Evolutionary conservation across 2,113 vertebrate species (phyloP).

Genomic region (Microcebus jonahi): DNA sequence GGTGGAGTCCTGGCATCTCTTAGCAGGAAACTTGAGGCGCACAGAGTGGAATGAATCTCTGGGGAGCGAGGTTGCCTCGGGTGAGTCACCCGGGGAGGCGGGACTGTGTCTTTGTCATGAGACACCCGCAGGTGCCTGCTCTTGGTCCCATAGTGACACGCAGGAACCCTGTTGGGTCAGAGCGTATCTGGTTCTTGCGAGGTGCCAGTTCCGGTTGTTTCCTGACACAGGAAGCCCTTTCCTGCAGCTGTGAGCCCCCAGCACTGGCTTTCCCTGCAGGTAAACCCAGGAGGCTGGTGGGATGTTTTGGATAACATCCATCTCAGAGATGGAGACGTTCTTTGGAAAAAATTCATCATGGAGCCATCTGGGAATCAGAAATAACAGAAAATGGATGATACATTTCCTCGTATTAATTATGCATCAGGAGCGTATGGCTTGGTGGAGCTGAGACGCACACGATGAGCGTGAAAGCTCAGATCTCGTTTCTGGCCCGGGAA

Average conservation of each 20-base stretch:
- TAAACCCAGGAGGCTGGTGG: neutral
- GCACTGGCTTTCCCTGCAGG: neutral
- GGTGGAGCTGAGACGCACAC: too few species aligned
- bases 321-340: neutral
- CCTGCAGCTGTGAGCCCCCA: rapidly evolving
- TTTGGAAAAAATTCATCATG: constrained; percentile 37
- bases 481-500: neutral
- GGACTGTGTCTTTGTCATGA: neutral
- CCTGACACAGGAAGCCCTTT: rapidly evolving
- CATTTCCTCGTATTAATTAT: constrained; percentile 57
- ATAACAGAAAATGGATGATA: neutral
- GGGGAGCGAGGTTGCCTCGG: rapidly evolving
- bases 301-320: neutral
- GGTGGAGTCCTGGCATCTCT: neutral
- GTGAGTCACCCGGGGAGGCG: rapidly evolving
- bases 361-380: constrained; percentile 56
- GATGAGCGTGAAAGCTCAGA: neutral
- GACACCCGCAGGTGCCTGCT: rapidly evolving
- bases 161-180: rapidly evolving
- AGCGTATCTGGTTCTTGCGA: rapidly evolving
- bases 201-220: rapidly evolving
- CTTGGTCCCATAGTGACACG: neutral
- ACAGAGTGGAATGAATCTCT: rapidly evolving
- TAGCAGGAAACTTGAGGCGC: rapidly evolving
- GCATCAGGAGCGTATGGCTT: constrained; percentile 11